These are phyloP conservation scores for Sinocyclocheilus grahami DNA, from an alignment of 2,113 vertebrate species.

Conservation along the genomic window DNA sequence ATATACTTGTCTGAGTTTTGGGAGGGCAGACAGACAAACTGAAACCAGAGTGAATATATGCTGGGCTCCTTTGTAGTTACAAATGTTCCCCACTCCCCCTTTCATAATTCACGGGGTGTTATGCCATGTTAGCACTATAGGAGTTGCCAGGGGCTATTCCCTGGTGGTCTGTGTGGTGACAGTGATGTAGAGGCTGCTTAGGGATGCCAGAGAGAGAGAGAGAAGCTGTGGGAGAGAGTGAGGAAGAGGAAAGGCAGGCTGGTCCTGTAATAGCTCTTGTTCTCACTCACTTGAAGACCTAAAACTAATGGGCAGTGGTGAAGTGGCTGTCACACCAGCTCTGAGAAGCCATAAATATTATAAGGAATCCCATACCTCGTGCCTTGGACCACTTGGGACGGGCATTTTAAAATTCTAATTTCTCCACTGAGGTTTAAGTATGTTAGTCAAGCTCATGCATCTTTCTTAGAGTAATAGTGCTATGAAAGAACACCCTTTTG, in stretches of 20 bases:
- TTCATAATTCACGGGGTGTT: constrained; percentile 75
- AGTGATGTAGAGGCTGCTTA: constrained; percentile 84
- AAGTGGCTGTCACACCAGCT: constrained; percentile 67
- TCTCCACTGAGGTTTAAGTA: background rate
- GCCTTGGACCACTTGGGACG: background rate
- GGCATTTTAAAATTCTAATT: background rate
- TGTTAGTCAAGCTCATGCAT: background rate
- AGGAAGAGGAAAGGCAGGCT: constrained; percentile 40
- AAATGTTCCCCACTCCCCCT: constrained; percentile 67
- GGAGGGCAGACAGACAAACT: constrained; percentile 67
- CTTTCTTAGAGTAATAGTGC: background rate
- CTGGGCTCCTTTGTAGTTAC: constrained; percentile 51
- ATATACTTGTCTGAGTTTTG: constrained; percentile 70
- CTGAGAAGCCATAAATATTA: constrained; percentile 66
- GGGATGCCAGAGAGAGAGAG: constrained; percentile 74
- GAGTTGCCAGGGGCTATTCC: constrained; percentile 75
- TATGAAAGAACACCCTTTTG: constrained; percentile 26
- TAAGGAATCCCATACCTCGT: constrained; percentile 38
- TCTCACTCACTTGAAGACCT: constrained; percentile 64
- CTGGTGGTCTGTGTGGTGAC: constrained; percentile 81
- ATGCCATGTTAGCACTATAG: constrained; percentile 72
- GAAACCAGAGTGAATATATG: constrained; percentile 54
- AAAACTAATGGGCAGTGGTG: constrained; percentile 71
- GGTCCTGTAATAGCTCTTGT: constrained; percentile 61
- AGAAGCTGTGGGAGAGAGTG: constrained; percentile 46